Percentiles rank a stretch among this genome's conserved stretches.
Conservation (phyloP, 2,113 vertebrate species). For the Corythornis vintsioides region DNA sequence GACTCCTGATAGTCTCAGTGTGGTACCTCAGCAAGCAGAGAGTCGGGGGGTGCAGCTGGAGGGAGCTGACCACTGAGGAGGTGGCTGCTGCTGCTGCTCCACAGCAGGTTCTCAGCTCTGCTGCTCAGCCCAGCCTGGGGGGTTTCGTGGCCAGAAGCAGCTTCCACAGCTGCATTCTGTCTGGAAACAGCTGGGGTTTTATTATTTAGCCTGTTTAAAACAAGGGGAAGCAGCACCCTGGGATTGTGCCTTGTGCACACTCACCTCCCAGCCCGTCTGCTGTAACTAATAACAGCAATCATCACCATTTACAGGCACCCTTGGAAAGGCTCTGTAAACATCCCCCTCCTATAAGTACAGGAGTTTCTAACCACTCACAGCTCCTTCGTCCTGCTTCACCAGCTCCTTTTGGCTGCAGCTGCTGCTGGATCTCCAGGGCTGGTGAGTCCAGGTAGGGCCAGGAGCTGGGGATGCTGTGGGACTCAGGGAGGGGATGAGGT, state of each 20-base stretch:
- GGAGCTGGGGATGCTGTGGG: accelerated
- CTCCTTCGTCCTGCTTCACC: not conserved
- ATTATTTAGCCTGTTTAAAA: too few species aligned
- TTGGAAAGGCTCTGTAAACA: not conserved
- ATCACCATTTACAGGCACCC: not conserved
- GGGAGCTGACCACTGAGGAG: too few species aligned
- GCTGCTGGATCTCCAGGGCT: accelerated
- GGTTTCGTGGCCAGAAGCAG: too few species aligned
- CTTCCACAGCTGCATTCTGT: too few species aligned
- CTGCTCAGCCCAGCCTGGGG: too few species aligned
- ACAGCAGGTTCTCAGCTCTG: too few species aligned
- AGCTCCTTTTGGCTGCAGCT: not conserved
- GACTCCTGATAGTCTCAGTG: not conserved
- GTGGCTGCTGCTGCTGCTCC: too few species aligned
- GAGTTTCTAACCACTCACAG: not conserved
- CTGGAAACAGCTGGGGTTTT: too few species aligned
- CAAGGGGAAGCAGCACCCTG: too few species aligned
- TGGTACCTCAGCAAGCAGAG: not conserved
- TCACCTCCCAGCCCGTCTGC: not conserved
- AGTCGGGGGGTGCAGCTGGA: too few species aligned
- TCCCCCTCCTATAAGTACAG: not conserved
- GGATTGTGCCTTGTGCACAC: too few species aligned
- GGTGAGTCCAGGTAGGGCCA: accelerated
- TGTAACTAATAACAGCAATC: not conserved
- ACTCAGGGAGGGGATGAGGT: not conserved